Evolutionary conservation across 2,797 vertebrate species (phyloP), one percentile per base, ranked within the genome.

Genomic region (Sebastes trivittatus): DNA sequence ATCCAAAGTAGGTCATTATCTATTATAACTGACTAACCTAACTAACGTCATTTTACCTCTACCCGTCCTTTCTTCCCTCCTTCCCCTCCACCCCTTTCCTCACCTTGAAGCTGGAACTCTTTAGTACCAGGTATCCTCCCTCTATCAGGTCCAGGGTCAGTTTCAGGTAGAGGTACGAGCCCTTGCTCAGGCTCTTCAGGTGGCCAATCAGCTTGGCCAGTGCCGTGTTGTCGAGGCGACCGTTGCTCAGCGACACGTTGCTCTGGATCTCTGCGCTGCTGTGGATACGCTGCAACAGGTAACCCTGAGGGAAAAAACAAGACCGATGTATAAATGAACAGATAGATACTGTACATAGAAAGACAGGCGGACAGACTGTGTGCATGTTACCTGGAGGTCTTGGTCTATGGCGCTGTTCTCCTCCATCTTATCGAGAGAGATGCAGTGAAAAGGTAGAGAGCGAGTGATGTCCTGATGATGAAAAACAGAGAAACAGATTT

Each of bases 81-180:
- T 22, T 7, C 22, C 2, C 11, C 36, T 38, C 20, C 7, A 3
- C 2, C 20, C 11, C 2, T 38, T 18, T 16, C 18, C 74, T 74
- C 60, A 95, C 95, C 96, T 99, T 99, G 92, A 98, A 99, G 94
- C 98, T 99, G 92, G 98, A 99, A 92, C 98, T 99, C 95, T 99
- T 99, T 18, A 99, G 95, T 14, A 99, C 98, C 78, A 99, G 95
- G 88, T 97, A 99, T 54, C 98, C 98, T 87, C 97, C 97, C 90
- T 99, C 97, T 82, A 99, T 99, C 88, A 99, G 97, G 94, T 99
- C 98, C 88, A 99, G 97, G 25, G 98, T 99, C 84, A 99, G 97
- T 88, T 99, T 99, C 86, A 99, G 95, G 94, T 99, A 99, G 5
- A 99, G 94, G 83, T 98, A 99, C 5, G 98, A 99, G 22, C 98